A percentile compares a stretch with the other conserved stretches of the same genome.
Evolutionary conservation across 1,140 invertebrate species (phyloP).

Genomic region (Conopomorpha cramerella): DNA sequence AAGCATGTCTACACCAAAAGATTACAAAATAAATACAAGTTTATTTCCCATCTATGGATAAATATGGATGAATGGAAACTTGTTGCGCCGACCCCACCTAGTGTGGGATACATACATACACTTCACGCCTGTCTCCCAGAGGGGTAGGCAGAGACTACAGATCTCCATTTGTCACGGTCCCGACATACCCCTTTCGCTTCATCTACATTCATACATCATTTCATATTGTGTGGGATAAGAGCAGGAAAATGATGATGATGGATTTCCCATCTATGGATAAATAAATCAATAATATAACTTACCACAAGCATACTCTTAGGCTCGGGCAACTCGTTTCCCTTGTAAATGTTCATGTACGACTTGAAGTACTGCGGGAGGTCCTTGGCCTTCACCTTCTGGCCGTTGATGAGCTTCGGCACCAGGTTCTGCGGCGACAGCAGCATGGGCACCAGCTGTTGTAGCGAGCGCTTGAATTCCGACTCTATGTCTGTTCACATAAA

Average conservation of each 20-base stretch:
- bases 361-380: conserved; percentile 97
- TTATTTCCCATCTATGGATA: no score
- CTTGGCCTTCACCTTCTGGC: conserved; percentile 87
- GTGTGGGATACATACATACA: no score
- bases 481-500: neutral
- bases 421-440: conserved; percentile 65
- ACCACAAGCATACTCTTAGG: conserved; percentile 98
- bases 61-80: no score
- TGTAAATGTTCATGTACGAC: conserved; percentile 95
- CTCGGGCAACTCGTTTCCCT: conserved; percentile 95
- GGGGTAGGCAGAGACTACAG: no score
- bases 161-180: no score
- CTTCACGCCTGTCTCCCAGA: no score
- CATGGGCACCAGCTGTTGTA: neutral
- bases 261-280: neutral
- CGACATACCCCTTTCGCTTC: no score
- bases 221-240: no score
- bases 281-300: conserved; percentile 29
- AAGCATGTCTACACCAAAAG: no score
- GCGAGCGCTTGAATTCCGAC: neutral
- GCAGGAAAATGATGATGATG: conserved; percentile 28
- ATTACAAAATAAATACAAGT: no score
- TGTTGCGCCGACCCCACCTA: no score
- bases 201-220: no score
- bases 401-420: conserved; percentile 95